phyloP scores from a whole-genome alignment of 2,797 vertebrate species.

The Hydrophis major region DNA sequence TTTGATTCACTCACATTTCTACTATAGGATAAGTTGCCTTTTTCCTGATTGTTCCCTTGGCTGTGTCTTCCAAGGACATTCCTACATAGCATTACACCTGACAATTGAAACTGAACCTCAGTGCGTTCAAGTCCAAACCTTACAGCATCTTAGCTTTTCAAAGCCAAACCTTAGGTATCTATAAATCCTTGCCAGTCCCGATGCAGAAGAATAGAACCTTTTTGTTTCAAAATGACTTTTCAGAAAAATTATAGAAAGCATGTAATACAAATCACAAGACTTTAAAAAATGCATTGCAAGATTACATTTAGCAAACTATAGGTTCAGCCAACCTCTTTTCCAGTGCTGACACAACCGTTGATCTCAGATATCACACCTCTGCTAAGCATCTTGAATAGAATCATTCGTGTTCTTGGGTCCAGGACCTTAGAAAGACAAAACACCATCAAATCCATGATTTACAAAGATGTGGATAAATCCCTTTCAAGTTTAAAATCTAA shows the following conservation, averaged over 20 bases:
- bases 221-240: neutral
- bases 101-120: neutral
- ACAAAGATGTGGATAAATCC: neutral
- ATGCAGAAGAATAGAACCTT: neutral
- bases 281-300: neutral
- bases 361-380: slow-evolving; percentile 89
- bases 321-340: slow-evolving; percentile 83
- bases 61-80: neutral
- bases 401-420: slow-evolving; percentile 94
- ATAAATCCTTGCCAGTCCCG: neutral
- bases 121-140: neutral
- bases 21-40: neutral
- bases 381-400: slow-evolving; percentile 94
- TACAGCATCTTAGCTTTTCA: neutral
- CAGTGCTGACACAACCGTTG: slow-evolving; percentile 95
- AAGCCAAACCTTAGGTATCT: neutral
- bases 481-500: neutral
- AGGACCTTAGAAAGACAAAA: slow-evolving; percentile 77
- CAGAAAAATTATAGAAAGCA: neutral
- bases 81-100: neutral
- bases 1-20: neutral
- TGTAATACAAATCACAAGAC: neutral
- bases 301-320: neutral
- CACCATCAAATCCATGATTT: neutral
- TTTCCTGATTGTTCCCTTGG: neutral